phyloP scores from a whole-genome alignment of 1,140 invertebrate species.

The Plutomurus gul region DNA sequence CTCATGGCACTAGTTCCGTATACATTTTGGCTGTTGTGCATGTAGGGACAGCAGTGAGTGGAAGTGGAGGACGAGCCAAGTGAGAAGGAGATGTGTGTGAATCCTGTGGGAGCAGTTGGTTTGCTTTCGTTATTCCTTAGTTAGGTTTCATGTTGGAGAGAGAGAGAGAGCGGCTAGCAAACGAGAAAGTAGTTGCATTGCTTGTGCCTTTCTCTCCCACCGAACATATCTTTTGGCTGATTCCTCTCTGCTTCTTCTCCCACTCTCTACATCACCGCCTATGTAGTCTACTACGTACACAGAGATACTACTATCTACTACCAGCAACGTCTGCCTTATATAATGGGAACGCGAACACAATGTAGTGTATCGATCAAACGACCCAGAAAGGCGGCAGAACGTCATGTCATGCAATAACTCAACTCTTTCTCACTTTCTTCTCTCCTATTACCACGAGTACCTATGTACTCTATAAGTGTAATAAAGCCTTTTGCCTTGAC shows the following conservation, averaged over 20 bases:
- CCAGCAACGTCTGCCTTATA: too few species aligned
- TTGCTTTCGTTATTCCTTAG: conserved; percentile 12
- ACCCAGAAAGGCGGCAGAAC: conserved; percentile 19
- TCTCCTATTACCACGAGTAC: not conserved
- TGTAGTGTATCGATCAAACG: conserved; percentile 15
- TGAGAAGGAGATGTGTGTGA: not conserved
- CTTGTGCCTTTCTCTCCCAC: not conserved
- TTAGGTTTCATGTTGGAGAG: conserved; percentile 6
- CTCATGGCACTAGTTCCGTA: too few species aligned
- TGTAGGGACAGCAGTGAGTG: not conserved
- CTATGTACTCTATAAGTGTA: not conserved
- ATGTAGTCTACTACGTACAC: not conserved
- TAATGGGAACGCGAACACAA: not conserved
- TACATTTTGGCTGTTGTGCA: too few species aligned
- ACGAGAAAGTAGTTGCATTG: not conserved
- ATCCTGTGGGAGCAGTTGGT: conserved; percentile 18
- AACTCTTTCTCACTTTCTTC: conserved; percentile 12
- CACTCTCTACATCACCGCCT: not conserved
- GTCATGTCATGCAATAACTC: conserved; percentile 16
- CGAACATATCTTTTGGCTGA: too few species aligned
- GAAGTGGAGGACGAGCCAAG: not conserved
- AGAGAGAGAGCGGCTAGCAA: not conserved
- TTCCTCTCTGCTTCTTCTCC: too few species aligned
- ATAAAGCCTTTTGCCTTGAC: not conserved
- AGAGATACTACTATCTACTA: not conserved